Evolutionary conservation across 2,797 vertebrate genomes (phyloP).

Genomic region (Sebastolobus alascanus): DNA sequence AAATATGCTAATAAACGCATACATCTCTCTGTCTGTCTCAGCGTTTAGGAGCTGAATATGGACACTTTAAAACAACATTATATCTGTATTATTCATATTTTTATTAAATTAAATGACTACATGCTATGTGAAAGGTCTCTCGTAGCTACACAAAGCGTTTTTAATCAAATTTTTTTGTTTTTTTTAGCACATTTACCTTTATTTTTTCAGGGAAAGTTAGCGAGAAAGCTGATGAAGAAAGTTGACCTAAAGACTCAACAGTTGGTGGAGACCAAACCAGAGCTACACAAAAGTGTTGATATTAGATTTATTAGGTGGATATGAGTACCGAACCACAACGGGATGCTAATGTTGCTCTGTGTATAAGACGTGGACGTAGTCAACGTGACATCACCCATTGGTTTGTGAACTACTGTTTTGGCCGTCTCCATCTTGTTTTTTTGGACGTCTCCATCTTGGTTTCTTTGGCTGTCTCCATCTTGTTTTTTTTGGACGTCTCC

Average conservation of each 20-base stretch:
- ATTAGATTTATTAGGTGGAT: no score
- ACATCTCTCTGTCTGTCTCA: background rate
- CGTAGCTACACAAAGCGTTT: background rate
- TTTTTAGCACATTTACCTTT: background rate
- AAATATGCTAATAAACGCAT: slow-evolving; percentile 1
- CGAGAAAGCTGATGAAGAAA: background rate
- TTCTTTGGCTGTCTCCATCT: no score
- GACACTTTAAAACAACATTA: background rate
- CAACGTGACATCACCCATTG: no score
- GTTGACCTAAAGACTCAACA: background rate
- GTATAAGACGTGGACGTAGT: background rate
- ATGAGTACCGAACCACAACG: no score
- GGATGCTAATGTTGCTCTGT: no score
- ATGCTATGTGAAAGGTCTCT: background rate
- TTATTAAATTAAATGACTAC: background rate
- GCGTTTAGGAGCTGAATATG: background rate
- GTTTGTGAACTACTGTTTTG: no score
- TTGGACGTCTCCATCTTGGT: no score
- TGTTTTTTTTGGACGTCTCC: no score
- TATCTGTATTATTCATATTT: background rate
- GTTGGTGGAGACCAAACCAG: background rate
- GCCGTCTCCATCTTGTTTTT: no score
- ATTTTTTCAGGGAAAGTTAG: background rate
- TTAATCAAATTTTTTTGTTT: background rate
- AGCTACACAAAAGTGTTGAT: background rate